Base-by-base conservation (phyloP, 2,113 vertebrate genomes). In the Laterallus jamaicensis region DNA sequence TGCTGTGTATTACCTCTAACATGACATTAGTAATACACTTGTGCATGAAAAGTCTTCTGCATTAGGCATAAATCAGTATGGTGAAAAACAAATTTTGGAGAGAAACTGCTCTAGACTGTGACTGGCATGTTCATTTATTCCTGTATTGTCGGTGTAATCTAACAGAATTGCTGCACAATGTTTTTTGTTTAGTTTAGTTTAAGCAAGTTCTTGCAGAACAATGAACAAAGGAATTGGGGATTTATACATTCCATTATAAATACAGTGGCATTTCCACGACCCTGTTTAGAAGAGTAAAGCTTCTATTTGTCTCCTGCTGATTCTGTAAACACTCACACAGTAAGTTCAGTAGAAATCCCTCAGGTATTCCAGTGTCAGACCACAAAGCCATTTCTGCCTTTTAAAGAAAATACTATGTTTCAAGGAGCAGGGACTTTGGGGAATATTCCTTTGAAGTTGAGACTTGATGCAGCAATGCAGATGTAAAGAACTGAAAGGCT, bases 251-350 rank as follows among this genome's bases (percentile, higher is more conserved):
- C 71, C 1, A 11, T 88, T 91, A 84, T 54, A 96, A 93, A 95
- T 89, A 88, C 67, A 91, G 35, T 87, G 93, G 77, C 78, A 91
- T 97, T 94, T 97, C 93, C 69, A 78, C 4, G 16, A 95, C 93
- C 93, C 94, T 96, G 90, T 95, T 95, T 94, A 89, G 90, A 96
- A 82, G 80, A 96, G 94, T 95, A 95, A 96, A 92, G 75, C 70
- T 95, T 92, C 88, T 94, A 93, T 97, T 97, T 96, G 95, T 95
- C 86, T 95, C 86, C 77, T 89, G 94, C 81, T 87, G 91, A 75
- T 96, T 95, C 96, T 95, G 94, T 95, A 95, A 95, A 97, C 94
- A 88, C 92, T 91, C 94, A 69, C 86, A 87, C 4, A 13, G 82
- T 82, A 81, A 91, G 74, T 88, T 97, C 93, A 76, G 88, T 64